A percentile compares a stretch with the other conserved stretches of the same genome.
phyloP scores from a whole-genome alignment of 2,797 vertebrate genomes.

The Hipposideros larvatus region DNA sequence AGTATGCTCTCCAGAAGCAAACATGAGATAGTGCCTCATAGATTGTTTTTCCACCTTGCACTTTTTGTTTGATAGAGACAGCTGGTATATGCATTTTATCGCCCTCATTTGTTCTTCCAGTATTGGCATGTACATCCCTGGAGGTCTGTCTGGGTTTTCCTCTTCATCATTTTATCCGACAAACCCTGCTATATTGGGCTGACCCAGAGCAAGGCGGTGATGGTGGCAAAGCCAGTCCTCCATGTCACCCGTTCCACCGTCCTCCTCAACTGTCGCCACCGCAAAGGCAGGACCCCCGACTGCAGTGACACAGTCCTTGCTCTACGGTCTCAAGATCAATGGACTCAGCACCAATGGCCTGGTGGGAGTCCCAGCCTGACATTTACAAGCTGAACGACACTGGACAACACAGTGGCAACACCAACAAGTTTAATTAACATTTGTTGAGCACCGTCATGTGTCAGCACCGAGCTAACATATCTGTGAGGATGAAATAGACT shows the following conservation, averaged over 20 bases:
- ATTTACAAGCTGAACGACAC: conserved; percentile 50
- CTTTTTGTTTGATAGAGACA: background rate
- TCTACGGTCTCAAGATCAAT: conserved; percentile 31
- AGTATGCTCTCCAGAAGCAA: conserved; percentile 47
- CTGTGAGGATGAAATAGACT: conserved; percentile 37
- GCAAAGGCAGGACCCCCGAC: background rate
- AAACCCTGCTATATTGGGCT: conserved; percentile 71
- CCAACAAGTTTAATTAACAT: conserved; percentile 78
- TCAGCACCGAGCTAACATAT: conserved; percentile 36
- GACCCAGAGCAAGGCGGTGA: conserved; percentile 38
- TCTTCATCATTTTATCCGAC: conserved; percentile 72
- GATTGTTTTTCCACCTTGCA: background rate
- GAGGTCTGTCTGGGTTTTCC: conserved; percentile 49
- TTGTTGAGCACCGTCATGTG: conserved; percentile 58
- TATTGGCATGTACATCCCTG: background rate
- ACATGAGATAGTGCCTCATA: background rate
- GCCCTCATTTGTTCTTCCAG: conserved; percentile 64
- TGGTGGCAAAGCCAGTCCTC: background rate
- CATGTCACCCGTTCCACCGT: background rate
- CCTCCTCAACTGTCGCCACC: background rate
- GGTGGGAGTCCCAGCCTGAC: background rate
- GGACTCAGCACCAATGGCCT: conserved; percentile 33
- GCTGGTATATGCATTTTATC: background rate
- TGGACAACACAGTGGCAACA: conserved; percentile 18
- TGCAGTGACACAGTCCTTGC: conserved; percentile 15